Evolutionary conservation across 2,113 vertebrate genomes (phyloP).

Genomic region (Bostrychus sinensis): DNA sequence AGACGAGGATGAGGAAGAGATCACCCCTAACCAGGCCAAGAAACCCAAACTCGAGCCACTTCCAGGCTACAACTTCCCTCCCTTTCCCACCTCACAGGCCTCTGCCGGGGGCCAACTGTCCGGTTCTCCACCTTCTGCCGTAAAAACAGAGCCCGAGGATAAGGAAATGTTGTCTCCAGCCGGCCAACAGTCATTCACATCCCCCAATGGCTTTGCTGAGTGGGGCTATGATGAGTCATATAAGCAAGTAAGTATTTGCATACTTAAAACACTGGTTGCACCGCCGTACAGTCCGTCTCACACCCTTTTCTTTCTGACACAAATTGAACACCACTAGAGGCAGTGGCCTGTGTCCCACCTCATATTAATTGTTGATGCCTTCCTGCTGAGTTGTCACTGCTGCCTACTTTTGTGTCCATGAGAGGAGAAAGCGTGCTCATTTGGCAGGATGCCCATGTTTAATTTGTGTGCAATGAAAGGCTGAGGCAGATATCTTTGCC

Average conservation of each 20-base stretch:
- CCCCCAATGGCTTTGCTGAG: slow-evolving; percentile 75
- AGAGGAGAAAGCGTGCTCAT: slow-evolving; percentile 25
- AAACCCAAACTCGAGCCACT: slow-evolving; percentile 76
- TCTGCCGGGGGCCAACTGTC: slow-evolving; percentile 60
- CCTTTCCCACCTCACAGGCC: slow-evolving; percentile 57
- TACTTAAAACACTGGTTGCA: neutral
- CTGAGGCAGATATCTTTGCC: slow-evolving; percentile 27
- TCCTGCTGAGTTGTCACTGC: slow-evolving; percentile 40
- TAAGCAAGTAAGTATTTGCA: slow-evolving; percentile 84
- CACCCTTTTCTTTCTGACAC: neutral
- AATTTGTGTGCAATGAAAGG: slow-evolving; percentile 35
- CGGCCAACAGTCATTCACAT: slow-evolving; percentile 63
- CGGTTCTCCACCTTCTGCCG: slow-evolving; percentile 56
- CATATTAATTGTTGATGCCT: slow-evolving; percentile 45
- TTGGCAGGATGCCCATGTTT: slow-evolving; percentile 62
- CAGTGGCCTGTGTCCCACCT: slow-evolving; percentile 14
- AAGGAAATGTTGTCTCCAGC: slow-evolving; percentile 75
- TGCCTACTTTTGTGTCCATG: slow-evolving; percentile 4
- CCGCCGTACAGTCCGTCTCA: neutral
- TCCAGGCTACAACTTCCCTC: slow-evolving; percentile 65
- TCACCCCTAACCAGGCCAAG: slow-evolving; percentile 58
- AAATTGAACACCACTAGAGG: neutral
- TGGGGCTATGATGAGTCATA: slow-evolving; percentile 88
- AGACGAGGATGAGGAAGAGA: slow-evolving; percentile 66
- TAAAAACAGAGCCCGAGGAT: slow-evolving; percentile 85